Conservation (phyloP, 1,140 invertebrate species). For the Drosophila kohkoa region DNA sequence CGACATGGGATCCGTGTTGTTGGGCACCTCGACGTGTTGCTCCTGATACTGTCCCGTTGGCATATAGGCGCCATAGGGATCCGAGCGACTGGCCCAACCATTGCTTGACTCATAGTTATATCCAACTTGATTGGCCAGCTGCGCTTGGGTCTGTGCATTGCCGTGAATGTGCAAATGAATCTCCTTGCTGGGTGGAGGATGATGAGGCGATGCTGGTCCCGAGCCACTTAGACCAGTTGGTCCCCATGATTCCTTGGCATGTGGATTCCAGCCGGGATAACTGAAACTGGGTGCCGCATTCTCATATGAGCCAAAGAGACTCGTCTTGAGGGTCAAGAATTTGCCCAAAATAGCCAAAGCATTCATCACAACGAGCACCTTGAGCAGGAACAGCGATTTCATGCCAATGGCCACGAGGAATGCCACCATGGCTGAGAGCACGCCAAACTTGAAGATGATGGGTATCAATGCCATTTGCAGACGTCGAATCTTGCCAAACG, state of each 20-base stretch:
- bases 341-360: conserved; percentile 76
- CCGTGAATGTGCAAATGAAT: conserved; percentile 83
- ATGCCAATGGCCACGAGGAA: conserved; percentile 85
- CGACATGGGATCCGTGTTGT: conserved; percentile 65
- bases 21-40: conserved; percentile 56
- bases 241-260: conserved; percentile 65
- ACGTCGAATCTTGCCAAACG: conserved; percentile 84
- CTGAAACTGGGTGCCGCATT: conserved; percentile 67
- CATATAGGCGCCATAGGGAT: conserved; percentile 71
- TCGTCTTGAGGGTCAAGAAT: conserved; percentile 73
- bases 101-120: conserved; percentile 59
- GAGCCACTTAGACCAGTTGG: conserved; percentile 41
- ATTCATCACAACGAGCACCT: conserved; percentile 81
- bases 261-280: conserved; percentile 73
- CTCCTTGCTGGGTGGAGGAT: conserved; percentile 75
- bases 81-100: conserved; percentile 74
- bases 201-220: conserved; percentile 3
- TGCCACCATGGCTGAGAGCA: conserved; percentile 85
- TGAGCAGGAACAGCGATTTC: conserved; percentile 85
- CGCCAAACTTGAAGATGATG: conserved; percentile 86
- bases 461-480: conserved; percentile 85
- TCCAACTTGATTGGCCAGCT: conserved; percentile 49
- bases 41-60: conserved; percentile 55
- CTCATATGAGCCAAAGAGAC: conserved; percentile 63
- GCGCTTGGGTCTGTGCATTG: conserved; percentile 63